Percentiles rank a stretch among this genome's conserved stretches.
Conservation (phyloP, 2,888 invertebrate genomes). For the Tortricodes alternella region DNA sequence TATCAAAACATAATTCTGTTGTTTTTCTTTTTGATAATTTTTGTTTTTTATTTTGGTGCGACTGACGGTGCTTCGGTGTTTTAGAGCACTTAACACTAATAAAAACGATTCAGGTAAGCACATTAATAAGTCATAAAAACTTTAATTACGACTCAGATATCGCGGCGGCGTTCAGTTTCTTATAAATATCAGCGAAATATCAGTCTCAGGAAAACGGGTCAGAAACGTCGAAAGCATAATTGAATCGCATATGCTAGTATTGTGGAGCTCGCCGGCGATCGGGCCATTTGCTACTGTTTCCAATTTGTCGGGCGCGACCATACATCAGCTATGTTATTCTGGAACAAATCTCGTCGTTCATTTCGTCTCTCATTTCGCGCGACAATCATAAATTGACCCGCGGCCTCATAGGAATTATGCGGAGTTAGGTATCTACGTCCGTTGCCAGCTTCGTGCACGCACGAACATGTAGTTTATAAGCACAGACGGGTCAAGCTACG, state of each 20-base stretch:
- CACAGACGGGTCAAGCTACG: too few relatives aligned
- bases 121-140: background rate
- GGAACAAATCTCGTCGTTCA: too few relatives aligned
- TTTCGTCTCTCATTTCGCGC: too few relatives aligned
- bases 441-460: too few relatives aligned
- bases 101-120: background rate
- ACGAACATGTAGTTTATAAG: too few relatives aligned
- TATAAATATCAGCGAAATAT: background rate
- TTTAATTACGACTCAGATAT: background rate
- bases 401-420: too few relatives aligned
- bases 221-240: slow-evolving; percentile 26
- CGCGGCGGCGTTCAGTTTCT: background rate
- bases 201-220: slow-evolving; percentile 7
- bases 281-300: slow-evolving; percentile 75
- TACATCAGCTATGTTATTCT: slow-evolving; percentile 75
- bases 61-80: background rate
- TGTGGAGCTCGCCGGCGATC: slow-evolving; percentile 57
- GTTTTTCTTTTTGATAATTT: background rate
- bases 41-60: background rate
- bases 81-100: background rate
- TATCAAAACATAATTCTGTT: background rate
- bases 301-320: slow-evolving; percentile 70
- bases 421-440: too few relatives aligned
- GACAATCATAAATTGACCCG: too few relatives aligned
- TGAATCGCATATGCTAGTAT: slow-evolving; percentile 40